phyloP scores from a whole-genome alignment of 2,113 vertebrate species.

The Dipodomys stephensi region DNA sequence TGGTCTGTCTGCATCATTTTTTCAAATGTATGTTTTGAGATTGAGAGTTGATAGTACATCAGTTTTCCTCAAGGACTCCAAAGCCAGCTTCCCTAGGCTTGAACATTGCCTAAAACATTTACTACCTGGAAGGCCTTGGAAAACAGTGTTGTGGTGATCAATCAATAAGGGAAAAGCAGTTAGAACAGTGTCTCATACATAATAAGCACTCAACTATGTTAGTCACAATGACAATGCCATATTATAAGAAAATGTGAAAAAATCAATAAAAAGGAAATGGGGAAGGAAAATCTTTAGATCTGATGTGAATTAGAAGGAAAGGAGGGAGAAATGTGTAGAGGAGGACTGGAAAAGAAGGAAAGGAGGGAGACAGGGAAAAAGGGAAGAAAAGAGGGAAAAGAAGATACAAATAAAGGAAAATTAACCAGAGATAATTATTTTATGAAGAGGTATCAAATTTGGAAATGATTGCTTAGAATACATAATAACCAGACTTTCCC shows the following conservation, averaged over 20 bases:
- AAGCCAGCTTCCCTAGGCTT: neutral
- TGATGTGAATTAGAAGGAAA: neutral
- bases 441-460: neutral
- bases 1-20: neutral
- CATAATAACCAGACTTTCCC: neutral
- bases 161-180: neutral
- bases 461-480: neutral
- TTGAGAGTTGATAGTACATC: neutral
- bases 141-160: neutral
- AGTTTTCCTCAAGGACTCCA: neutral
- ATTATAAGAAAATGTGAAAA: neutral
- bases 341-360: no score
- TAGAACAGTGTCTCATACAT: neutral
- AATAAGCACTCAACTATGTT: neutral
- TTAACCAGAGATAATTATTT: neutral
- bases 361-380: no score
- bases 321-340: neutral
- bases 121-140: neutral
- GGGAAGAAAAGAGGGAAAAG: no score
- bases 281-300: neutral
- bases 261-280: neutral
- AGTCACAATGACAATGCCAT: slow-evolving; percentile 19
- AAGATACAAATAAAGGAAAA: neutral
- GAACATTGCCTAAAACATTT: neutral
- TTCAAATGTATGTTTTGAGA: neutral